Base-by-base conservation (phyloP, 1,140 invertebrate species). In the Brachionus asplanchnoidis region DNA sequence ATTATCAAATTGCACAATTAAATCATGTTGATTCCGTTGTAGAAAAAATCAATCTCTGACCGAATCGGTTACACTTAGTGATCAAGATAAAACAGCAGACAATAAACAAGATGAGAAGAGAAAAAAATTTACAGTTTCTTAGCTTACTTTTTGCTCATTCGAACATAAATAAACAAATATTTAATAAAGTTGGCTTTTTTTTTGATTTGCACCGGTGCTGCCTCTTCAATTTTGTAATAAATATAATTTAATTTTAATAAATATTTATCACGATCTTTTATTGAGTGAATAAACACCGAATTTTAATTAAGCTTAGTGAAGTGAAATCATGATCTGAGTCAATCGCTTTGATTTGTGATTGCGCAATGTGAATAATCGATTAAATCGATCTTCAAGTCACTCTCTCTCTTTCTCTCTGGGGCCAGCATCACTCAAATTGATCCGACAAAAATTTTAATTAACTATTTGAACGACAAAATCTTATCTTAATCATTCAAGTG, bases 121-220 rank as follows among this genome's bases (percentile, higher is more conserved):
- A 26, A 73, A 36, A 73, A 73, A 73, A 42, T 73, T 73, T 73
- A 73, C 68, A 73, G 68, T 73, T 73, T 73, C 68, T 73, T 73
- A 73, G 40, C 68, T 73, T 73, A 40, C 28, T 42, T 73, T 73
- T 73, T 73, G 68, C 68, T 73, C 68, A 73, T 42, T 73, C 36
- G 40, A 73, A 73, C 36, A 73, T 73, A 73, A 73, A 73, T 73
- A 73, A 73, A 73, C 68, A 73, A 73, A 73, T 73, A 73, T 73
- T 73, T 73, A 73, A 73, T 73, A 42, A 73, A 73, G 40, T 40
- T 42, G 32, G n/a, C 3, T 73, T 14, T 42, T 73, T 44, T 46
- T 73, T 40, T 42, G 28, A 42, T 40, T 73, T 73, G 68, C 68
- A 40, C 32, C 68, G 68, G 68, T 73, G 68, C 68, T 73, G 40